A percentile compares a stretch with the other conserved stretches of the same genome.
Evolutionary conservation across 2,113 vertebrate genomes (phyloP).

Genomic region (Aspidoscelis tigris): DNA sequence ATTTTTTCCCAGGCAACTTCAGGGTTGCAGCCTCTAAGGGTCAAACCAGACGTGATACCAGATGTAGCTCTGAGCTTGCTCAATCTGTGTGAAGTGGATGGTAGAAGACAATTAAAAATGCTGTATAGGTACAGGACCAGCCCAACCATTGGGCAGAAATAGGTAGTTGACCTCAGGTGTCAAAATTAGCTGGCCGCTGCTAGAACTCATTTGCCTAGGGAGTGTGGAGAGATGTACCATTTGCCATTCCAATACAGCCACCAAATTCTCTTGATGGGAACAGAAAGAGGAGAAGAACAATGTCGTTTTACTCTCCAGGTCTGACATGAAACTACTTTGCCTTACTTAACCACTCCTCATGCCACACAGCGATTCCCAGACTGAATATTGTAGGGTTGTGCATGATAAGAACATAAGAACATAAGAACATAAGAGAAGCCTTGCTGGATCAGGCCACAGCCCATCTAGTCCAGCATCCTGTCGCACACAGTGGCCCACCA

Average conservation of each 20-base stretch:
- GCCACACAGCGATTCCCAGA: too few relatives aligned
- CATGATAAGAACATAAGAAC: too few relatives aligned
- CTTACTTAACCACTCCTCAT: not conserved
- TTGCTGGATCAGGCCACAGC: too few relatives aligned
- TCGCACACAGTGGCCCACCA: too few relatives aligned
- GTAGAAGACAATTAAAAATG: not conserved
- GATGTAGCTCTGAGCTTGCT: too few relatives aligned
- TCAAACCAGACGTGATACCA: not conserved
- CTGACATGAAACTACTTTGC: not conserved
- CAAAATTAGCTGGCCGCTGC: not conserved
- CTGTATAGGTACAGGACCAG: not conserved
- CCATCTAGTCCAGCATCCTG: too few relatives aligned
- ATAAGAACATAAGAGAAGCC: too few relatives aligned
- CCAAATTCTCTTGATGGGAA: not conserved
- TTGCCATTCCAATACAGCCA: not conserved
- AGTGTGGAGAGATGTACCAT: too few relatives aligned
- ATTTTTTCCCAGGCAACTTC: constrained; percentile 24
- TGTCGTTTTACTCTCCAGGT: not conserved
- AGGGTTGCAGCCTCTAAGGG: constrained; percentile 15
- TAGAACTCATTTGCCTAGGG: not conserved
- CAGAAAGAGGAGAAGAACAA: not conserved
- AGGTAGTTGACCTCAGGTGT: not conserved
- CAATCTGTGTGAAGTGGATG: not conserved
- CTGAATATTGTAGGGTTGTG: too few relatives aligned
- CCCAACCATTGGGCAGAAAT: not conserved